Base-by-base conservation (phyloP, 1,140 invertebrate genomes). In the Trichogramma pretiosum region DNA sequence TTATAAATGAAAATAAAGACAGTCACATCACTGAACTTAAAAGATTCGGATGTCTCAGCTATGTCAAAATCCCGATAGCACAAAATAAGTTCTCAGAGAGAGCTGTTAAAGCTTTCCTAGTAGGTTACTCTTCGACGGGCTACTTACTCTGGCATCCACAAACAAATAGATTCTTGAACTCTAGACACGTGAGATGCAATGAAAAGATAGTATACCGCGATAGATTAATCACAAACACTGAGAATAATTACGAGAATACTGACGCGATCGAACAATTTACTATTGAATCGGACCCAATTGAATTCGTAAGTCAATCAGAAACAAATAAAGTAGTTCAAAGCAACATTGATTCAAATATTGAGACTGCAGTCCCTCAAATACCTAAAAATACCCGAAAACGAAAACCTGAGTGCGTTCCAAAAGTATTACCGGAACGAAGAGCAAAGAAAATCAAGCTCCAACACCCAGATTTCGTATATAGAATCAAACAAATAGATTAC, bases 41-140 rank as follows among this genome's bases (percentile, higher is more conserved):
- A 40, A 45, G 42, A 46, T 50, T 50, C 46, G 43, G 16, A 34
- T 41, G 46, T 18, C n/a, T 53, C n/a, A n/a, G n/a, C n/a, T n/a
- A n/a, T n/a, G 26, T 13, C 13, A 30, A 13, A 30, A 30, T 30
- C 13, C 26, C 26, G 13, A 13, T 30, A 30, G 26, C 26, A 9
- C 8, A 30, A 30, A 30, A 7, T 30, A 30, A 30, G 13, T 30
- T 30, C 13, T 30, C 26, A 30, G 26, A 30, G 26, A 30, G 26
- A 30, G 26, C 26, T 30, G 7, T 30, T 13, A 30, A 30, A 30
- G 26, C 26, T 30, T 8, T 30, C 7, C 13, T 30, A 30, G 26
- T 30, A 30, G 26, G 26, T 13, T 30, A 30, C 13, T 8, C 26
- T 7, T 30, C 13, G 26, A 30, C 26, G 8, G 26, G 26, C 26